A percentile compares a stretch with the other conserved stretches of the same genome.
Evolutionary conservation across 2,113 vertebrate genomes (phyloP).

Genomic region (Uria aalge): DNA sequence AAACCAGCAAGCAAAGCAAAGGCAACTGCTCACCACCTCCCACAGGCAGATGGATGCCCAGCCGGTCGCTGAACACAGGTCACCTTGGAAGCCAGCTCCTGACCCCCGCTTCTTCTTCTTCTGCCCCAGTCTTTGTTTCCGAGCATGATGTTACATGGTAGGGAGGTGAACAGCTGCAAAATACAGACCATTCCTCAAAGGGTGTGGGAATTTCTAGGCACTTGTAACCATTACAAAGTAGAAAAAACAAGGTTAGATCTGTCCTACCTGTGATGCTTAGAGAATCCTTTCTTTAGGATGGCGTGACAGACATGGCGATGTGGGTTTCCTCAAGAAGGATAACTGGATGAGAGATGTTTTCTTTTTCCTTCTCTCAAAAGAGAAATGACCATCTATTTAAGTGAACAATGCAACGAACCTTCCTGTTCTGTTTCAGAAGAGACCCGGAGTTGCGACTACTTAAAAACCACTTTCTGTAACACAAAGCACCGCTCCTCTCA

Average conservation of each 20-base stretch:
- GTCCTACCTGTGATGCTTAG: background rate
- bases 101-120: background rate
- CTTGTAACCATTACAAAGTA: background rate
- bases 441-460: constrained; percentile 14
- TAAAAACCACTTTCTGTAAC: background rate
- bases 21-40: background rate
- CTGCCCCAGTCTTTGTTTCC: background rate
- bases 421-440: background rate
- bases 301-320: background rate
- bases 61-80: background rate
- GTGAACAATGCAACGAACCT: background rate
- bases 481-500: constrained; percentile 10
- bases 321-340: background rate
- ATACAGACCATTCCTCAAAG: background rate
- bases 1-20: background rate
- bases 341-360: background rate
- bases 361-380: constrained; percentile 20
- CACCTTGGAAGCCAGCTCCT: background rate
- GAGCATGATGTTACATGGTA: background rate
- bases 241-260: background rate
- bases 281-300: background rate
- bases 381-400: background rate
- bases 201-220: background rate
- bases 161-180: background rate
- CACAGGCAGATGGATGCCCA: background rate